Conservation (phyloP, 30 jellyfish, hydroid and myxozoan genomes). For the Cassiopea xamachana region DNA sequence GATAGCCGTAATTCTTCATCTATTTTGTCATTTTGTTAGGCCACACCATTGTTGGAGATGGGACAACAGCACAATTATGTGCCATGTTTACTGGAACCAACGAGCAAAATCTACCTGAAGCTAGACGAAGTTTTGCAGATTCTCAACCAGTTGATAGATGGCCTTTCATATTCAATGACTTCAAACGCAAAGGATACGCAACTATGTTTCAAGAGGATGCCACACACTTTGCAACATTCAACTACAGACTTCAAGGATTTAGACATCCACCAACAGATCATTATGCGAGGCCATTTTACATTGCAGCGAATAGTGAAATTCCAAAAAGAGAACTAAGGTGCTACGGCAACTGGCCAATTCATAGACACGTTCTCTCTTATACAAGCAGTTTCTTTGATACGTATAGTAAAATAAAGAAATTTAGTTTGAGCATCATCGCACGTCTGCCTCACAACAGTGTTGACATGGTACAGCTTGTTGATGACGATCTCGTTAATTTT, state of each 20-base stretch:
- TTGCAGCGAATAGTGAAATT: slow-evolving; percentile 1
- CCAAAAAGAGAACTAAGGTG: neutral
- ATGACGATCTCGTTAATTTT: slow-evolving; percentile 48
- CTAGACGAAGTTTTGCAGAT: slow-evolving; percentile 45
- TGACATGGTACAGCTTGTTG: slow-evolving; percentile 42
- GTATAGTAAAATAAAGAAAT: slow-evolving; percentile 20
- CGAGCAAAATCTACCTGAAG: slow-evolving; percentile 70
- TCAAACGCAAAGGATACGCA: slow-evolving; percentile 67
- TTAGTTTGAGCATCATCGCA: slow-evolving; percentile 41
- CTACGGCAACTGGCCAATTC: slow-evolving; percentile 32
- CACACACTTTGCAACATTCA: slow-evolving; percentile 50
- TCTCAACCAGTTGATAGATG: slow-evolving; percentile 71
- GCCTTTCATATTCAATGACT: slow-evolving; percentile 86
- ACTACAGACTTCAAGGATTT: slow-evolving; percentile 82
- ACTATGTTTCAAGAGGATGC: slow-evolving; percentile 75
- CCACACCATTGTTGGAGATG: slow-evolving; percentile 75
- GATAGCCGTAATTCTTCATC: neutral
- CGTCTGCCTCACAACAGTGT: slow-evolving; percentile 57
- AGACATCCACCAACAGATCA: slow-evolving; percentile 73
- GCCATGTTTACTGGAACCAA: slow-evolving; percentile 70
- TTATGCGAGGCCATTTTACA: slow-evolving; percentile 77
- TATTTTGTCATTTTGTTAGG: neutral
- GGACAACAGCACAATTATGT: slow-evolving; percentile 76
- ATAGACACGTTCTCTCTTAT: slow-evolving; percentile 17
- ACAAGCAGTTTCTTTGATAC: slow-evolving; percentile 18